phyloP scores from a whole-genome alignment of 2,797 vertebrate genomes.

The Chelonia mydas region DNA sequence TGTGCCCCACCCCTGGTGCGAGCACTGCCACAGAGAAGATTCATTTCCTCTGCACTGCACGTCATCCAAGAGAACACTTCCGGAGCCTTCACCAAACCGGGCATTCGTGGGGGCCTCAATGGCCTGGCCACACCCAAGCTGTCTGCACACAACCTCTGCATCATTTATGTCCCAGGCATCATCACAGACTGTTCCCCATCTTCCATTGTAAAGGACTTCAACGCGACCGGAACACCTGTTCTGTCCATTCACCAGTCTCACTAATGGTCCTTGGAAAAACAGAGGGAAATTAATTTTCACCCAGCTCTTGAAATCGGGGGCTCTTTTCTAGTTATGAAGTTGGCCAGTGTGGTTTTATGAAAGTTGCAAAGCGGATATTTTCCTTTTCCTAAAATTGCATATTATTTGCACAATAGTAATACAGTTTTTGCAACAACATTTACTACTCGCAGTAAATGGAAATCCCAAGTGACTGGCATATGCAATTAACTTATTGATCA shows the following conservation, averaged over 20 bases:
- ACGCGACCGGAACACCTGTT: not conserved
- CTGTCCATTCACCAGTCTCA: not conserved
- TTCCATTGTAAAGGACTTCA: not conserved
- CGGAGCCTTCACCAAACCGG: slow-evolving; percentile 17
- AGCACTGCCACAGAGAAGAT: not conserved
- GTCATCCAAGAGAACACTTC: not conserved
- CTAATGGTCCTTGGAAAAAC: not conserved
- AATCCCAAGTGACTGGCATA: too few species aligned
- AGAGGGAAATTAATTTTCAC: too few species aligned
- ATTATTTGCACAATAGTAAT: too few species aligned
- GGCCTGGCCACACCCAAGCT: slow-evolving; percentile 7
- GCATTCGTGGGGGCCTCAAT: fast-evolving
- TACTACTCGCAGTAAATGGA: too few species aligned
- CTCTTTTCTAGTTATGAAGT: too few species aligned
- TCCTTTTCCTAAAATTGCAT: too few species aligned
- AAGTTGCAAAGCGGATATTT: too few species aligned
- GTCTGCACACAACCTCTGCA: slow-evolving; percentile 10
- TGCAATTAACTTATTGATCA: too few species aligned
- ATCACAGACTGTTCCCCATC: slow-evolving; percentile 38
- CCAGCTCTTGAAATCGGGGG: too few species aligned
- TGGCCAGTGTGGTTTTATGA: too few species aligned
- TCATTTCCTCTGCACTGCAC: not conserved
- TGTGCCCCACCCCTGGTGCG: fast-evolving
- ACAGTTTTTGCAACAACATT: too few species aligned
- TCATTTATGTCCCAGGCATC: not conserved